Conservation (phyloP, 1,140 invertebrate species). For the Drosophila pseudoananassae region DNA sequence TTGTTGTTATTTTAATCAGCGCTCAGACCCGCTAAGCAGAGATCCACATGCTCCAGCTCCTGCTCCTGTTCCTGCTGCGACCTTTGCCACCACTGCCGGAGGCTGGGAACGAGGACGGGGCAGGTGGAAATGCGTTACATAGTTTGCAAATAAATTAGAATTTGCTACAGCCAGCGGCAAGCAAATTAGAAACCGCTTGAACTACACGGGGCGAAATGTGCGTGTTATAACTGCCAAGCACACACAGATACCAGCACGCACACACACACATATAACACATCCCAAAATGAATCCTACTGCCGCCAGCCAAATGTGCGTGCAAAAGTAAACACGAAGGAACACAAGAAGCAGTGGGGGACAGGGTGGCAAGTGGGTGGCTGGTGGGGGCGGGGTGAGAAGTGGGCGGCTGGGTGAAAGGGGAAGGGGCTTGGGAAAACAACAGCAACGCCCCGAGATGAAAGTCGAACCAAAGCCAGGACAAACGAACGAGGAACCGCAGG, state of each 20-base stretch:
- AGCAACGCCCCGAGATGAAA: slow-evolving; percentile 40
- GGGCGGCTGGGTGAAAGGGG: background rate
- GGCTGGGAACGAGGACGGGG: slow-evolving; percentile 1
- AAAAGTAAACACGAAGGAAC: slow-evolving; percentile 47
- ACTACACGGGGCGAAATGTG: slow-evolving; percentile 58
- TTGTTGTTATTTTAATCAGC: slow-evolving; percentile 43
- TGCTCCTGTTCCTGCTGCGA: slow-evolving; percentile 39
- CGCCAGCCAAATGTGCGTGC: slow-evolving; percentile 64
- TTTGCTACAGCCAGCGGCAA: slow-evolving; percentile 71
- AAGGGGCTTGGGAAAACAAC: slow-evolving; percentile 24
- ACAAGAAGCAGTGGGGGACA: slow-evolving; percentile 2
- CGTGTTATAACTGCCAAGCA: slow-evolving; percentile 59
- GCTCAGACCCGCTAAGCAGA: slow-evolving; percentile 24
- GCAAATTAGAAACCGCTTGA: slow-evolving; percentile 77
- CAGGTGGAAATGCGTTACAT: slow-evolving; percentile 44
- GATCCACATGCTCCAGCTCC: background rate
- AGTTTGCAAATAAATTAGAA: slow-evolving; percentile 79
- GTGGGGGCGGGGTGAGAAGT: background rate
- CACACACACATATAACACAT: slow-evolving; percentile 21
- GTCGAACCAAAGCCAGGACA: slow-evolving; percentile 22
- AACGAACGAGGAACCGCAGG: slow-evolving; percentile 30
- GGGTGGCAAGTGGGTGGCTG: background rate
- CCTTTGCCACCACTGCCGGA: slow-evolving; percentile 27
- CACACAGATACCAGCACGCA: slow-evolving; percentile 15
- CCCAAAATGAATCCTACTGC: slow-evolving; percentile 45